A percentile compares a stretch with the other conserved stretches of the same genome.
phyloP scores from a whole-genome alignment of 1,140 invertebrate genomes.

The Pseudoatta argentina region DNA sequence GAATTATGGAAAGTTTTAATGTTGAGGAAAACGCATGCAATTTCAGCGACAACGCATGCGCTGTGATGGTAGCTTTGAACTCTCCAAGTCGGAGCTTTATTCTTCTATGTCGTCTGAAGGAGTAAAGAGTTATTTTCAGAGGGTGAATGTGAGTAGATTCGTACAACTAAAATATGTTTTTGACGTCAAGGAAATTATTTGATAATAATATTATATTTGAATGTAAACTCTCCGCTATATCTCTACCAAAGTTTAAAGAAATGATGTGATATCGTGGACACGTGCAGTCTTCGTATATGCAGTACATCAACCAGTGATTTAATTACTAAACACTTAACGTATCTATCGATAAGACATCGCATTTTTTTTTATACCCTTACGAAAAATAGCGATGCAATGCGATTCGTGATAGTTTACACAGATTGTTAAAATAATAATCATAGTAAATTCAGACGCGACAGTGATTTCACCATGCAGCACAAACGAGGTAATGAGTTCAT shows the following conservation, averaged over 20 bases:
- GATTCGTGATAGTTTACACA: not conserved
- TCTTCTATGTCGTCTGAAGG: not conserved
- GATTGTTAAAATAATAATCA: constrained; percentile 48
- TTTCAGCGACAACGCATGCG: constrained; percentile 1
- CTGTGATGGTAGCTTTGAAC: not conserved
- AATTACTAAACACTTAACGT: not conserved
- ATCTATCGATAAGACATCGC: constrained; percentile 41
- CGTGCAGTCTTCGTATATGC: not conserved
- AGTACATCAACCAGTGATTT: not conserved
- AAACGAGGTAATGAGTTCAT: constrained; percentile 15
- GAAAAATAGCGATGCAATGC: not conserved
- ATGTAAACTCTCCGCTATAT: not conserved
- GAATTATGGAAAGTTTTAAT: constrained; percentile 27
- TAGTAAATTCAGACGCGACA: not conserved
- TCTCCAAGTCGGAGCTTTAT: constrained; percentile 8
- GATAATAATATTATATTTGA: not conserved
- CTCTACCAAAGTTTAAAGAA: not conserved
- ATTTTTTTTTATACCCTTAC: not conserved
- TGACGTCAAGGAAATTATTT: not conserved
- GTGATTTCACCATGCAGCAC: constrained; percentile 31
- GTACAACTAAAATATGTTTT: not conserved
- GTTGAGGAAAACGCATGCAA: not conserved
- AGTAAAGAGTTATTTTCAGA: not conserved
- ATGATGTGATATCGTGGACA: not conserved
- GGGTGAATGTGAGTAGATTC: not conserved